A percentile compares a stretch with the other conserved stretches of the same genome.
Evolutionary conservation across 2,113 vertebrate species (phyloP).

Genomic region (Sphyrna mokarran): DNA sequence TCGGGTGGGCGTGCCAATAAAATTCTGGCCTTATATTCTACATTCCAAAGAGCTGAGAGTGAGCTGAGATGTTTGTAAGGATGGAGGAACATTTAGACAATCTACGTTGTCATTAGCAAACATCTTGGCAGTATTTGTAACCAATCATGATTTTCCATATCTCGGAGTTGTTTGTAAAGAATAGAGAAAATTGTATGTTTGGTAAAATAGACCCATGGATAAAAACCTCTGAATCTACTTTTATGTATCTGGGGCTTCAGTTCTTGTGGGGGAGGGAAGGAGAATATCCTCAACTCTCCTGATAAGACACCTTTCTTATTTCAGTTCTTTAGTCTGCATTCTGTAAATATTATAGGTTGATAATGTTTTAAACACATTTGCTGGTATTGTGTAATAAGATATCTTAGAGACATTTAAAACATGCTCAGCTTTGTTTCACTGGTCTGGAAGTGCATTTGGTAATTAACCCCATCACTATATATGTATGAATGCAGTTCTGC

Average conservation of each 20-base stretch:
- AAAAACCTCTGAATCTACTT: background rate
- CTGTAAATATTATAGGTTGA: background rate
- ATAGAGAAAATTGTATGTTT: background rate
- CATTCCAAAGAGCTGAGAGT: background rate
- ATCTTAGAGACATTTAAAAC: background rate
- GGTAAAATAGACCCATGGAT: background rate
- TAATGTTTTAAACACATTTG: background rate
- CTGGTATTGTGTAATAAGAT: background rate
- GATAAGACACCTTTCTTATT: background rate
- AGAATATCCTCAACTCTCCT: background rate
- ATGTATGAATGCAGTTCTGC: background rate
- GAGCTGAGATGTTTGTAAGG: background rate
- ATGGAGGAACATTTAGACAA: background rate
- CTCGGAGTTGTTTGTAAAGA: background rate
- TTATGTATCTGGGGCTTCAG: background rate
- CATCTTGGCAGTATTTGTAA: background rate
- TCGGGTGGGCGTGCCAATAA: too few species aligned
- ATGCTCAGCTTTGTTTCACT: background rate
- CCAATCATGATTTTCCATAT: background rate
- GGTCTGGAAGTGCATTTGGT: background rate
- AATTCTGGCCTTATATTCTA: background rate
- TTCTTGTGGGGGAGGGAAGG: background rate
- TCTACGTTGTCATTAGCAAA: background rate
- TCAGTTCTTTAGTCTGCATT: background rate
- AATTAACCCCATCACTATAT: background rate